A percentile compares a stretch with the other conserved stretches of the same genome.
Conservation (phyloP, 1,140 invertebrate species). For the Macrotrachela quadricornifera region DNA sequence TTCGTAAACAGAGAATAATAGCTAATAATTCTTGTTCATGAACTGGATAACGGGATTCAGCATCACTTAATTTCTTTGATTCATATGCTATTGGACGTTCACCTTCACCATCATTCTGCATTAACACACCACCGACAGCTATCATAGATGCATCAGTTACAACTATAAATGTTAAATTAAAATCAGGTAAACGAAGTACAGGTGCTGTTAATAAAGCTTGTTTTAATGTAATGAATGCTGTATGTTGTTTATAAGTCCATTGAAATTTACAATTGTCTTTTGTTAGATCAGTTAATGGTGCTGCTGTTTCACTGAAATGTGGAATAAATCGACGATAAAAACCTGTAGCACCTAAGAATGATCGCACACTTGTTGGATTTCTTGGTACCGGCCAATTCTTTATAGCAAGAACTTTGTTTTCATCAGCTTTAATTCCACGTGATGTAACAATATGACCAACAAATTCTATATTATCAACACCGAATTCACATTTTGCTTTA, state of each 20-base stretch:
- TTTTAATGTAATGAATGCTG: neutral
- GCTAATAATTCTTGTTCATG: neutral
- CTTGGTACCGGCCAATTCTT: neutral
- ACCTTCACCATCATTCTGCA: neutral
- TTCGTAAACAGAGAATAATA: too few species aligned
- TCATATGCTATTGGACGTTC: neutral
- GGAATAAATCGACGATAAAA: slow-evolving; percentile 26
- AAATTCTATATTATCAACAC: neutral
- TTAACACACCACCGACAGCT: neutral
- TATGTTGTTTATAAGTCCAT: slow-evolving; percentile 2
- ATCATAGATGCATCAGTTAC: neutral
- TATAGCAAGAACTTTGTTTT: neutral
- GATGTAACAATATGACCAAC: neutral
- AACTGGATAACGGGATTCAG: neutral
- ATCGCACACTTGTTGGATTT: slow-evolving; percentile 16
- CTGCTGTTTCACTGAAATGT: slow-evolving; percentile 11
- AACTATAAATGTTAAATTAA: neutral
- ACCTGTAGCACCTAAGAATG: slow-evolving; percentile 28
- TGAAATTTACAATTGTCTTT: slow-evolving; percentile 12
- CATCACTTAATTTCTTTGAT: neutral
- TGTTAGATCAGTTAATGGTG: slow-evolving; percentile 15
- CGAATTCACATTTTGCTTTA: neutral
- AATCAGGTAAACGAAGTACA: neutral
- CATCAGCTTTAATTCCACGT: neutral
- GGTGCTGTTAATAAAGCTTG: neutral